phyloP scores from a whole-genome alignment of 2,888 invertebrate species.

The Lochmaea capreae region DNA sequence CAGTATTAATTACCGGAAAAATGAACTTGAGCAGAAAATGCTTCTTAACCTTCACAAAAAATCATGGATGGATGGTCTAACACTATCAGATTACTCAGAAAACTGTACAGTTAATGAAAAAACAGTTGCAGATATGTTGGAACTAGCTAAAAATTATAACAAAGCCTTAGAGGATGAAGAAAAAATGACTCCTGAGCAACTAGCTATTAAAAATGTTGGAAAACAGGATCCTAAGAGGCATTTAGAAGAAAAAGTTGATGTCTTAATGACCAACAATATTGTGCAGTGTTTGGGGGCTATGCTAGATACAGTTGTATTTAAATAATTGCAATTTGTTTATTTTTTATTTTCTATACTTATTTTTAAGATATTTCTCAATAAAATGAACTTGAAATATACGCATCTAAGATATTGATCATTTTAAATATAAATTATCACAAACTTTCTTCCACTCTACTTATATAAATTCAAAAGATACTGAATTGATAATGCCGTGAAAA shows the following conservation, averaged over 20 bases:
- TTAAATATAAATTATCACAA: not conserved
- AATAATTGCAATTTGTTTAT: conserved; percentile 66
- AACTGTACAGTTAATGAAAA: conserved; percentile 94
- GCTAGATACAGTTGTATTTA: conserved; percentile 93
- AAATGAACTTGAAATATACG: conserved; percentile 16
- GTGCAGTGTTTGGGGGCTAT: conserved; percentile 97
- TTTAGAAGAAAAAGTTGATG: conserved; percentile 97
- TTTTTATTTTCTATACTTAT: conserved; percentile 17
- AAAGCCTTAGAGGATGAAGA: conserved; percentile 97
- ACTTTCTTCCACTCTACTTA: too few relatives aligned
- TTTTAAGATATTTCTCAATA: conserved; percentile 27
- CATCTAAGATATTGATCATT: not conserved
- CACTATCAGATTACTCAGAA: conserved; percentile 89
- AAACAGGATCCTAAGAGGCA: conserved; percentile 99
- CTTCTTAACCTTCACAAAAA: conserved; percentile 97
- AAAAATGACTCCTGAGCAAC: conserved; percentile 98
- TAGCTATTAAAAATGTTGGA: conserved; percentile 99
- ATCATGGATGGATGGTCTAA: conserved; percentile 97
- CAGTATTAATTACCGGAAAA: conserved; percentile 99
- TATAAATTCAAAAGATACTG: too few relatives aligned
- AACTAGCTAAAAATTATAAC: conserved; percentile 93
- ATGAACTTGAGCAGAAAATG: conserved; percentile 99
- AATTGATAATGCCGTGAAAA: too few relatives aligned
- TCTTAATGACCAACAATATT: conserved; percentile 96
- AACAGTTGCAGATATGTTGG: conserved; percentile 96